These are phyloP conservation scores for Porites australiensis DNA, from an alignment of 64 coral and sea anemone genomes.

Conservation along the genomic window DNA sequence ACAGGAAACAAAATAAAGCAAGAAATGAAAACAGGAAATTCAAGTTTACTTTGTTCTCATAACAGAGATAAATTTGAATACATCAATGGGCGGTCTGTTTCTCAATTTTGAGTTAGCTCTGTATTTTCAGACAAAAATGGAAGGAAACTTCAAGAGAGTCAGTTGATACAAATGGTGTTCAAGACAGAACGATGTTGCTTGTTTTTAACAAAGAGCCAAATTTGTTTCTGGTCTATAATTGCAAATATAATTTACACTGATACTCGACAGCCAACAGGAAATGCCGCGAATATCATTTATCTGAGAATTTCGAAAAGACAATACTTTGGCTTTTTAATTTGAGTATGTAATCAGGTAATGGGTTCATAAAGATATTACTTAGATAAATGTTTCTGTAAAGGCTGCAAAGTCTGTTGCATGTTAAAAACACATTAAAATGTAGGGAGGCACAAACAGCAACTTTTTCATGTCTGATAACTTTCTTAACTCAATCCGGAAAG, in stretches of 20 bases:
- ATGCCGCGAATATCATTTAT: conserved; percentile 41
- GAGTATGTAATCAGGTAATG: conserved; percentile 1
- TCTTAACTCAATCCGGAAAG: conserved; percentile 18
- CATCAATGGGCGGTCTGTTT: not conserved
- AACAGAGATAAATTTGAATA: conserved; percentile 14
- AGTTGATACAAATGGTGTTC: not conserved
- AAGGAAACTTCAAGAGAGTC: not conserved
- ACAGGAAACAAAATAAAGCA: conserved; percentile 37
- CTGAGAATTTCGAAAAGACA: conserved; percentile 21
- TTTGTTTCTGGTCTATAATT: conserved; percentile 38
- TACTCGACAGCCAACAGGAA: conserved; percentile 43
- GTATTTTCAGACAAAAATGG: not conserved
- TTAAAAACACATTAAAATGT: not conserved
- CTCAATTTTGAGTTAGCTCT: not conserved
- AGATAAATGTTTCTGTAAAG: conserved; percentile 6
- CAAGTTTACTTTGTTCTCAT: conserved; percentile 9
- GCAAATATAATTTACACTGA: conserved; percentile 51
- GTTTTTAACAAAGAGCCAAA: conserved; percentile 30
- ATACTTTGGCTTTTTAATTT: conserved; percentile 28
- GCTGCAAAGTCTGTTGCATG: not conserved
- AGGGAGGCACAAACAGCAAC: not conserved
- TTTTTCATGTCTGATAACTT: conserved; percentile 11
- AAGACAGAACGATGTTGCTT: not conserved
- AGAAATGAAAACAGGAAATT: conserved; percentile 51
- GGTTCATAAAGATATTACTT: conserved; percentile 13